Conservation (phyloP, 2,113 vertebrate genomes). For the Calidris pugnax region DNA sequence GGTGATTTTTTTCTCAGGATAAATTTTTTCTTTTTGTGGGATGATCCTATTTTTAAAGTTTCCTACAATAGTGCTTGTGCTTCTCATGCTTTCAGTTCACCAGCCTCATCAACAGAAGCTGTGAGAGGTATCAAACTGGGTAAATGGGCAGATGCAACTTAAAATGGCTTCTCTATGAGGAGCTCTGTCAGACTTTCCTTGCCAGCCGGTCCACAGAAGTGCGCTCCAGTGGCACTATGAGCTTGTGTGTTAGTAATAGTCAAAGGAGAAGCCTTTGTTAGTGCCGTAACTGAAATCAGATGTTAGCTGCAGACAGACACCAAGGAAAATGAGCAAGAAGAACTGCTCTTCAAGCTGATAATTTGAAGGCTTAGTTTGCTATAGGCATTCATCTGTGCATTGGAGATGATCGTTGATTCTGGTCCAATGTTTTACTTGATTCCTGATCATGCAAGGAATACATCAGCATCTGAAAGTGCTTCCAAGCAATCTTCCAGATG, state of each 20-base stretch:
- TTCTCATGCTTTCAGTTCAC: not conserved
- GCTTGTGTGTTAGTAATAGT: conserved; percentile 11
- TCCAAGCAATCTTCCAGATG: conserved; percentile 27
- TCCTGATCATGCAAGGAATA: not conserved
- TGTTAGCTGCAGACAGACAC: conserved; percentile 38
- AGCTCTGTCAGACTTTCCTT: not conserved
- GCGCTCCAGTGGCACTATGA: not conserved
- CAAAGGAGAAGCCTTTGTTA: conserved; percentile 14
- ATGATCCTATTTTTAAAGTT: not conserved
- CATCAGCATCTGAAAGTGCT: not conserved
- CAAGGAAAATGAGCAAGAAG: conserved; percentile 23
- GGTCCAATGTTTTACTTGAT: not conserved
- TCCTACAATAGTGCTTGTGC: not conserved
- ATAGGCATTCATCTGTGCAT: conserved; percentile 20
- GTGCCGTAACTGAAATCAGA: conserved; percentile 34
- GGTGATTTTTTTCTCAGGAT: not conserved
- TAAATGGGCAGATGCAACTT: not conserved
- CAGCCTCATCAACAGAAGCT: not conserved
- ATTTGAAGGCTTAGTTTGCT: conserved; percentile 44
- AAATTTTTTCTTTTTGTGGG: not conserved
- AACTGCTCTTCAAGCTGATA: not conserved
- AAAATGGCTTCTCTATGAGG: not conserved
- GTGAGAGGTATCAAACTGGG: not conserved
- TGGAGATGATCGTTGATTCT: not conserved
- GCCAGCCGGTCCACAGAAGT: not conserved